phyloP scores from a whole-genome alignment of 2,888 invertebrate genomes.

The Julus scanicus region DNA sequence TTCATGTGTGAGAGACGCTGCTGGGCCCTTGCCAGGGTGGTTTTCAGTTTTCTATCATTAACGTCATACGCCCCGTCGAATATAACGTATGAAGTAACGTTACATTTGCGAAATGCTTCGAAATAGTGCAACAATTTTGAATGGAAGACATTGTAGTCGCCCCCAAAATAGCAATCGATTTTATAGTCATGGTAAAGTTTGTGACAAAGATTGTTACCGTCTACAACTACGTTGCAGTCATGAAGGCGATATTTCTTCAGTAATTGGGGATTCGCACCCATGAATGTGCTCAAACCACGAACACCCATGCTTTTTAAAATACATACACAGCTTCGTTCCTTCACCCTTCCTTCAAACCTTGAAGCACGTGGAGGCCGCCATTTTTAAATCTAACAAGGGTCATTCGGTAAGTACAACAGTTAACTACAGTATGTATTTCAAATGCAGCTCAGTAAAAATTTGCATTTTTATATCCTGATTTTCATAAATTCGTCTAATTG shows the following conservation, averaged over 20 bases:
- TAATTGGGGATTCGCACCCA: slow-evolving; percentile 64
- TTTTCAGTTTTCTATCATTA: slow-evolving; percentile 77
- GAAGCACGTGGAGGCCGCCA: slow-evolving; percentile 25
- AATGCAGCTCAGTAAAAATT: too few relatives aligned
- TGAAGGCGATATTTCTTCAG: slow-evolving; percentile 75
- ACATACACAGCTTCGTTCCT: not conserved
- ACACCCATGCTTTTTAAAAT: slow-evolving; percentile 78
- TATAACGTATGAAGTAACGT: slow-evolving; percentile 78
- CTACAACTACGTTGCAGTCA: slow-evolving; percentile 78
- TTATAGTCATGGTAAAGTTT: slow-evolving; percentile 63
- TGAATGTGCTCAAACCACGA: slow-evolving; percentile 79
- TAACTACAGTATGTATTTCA: not conserved
- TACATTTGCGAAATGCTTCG: slow-evolving; percentile 75
- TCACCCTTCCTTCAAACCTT: not conserved
- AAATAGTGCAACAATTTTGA: slow-evolving; percentile 76
- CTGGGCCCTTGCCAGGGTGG: slow-evolving; percentile 66
- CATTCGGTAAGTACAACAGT: not conserved
- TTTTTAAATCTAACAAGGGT: slow-evolving; percentile 1
- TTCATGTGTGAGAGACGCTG: slow-evolving; percentile 59
- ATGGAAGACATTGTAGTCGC: slow-evolving; percentile 85
- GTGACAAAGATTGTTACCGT: slow-evolving; percentile 79
- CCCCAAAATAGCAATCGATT: slow-evolving; percentile 78
- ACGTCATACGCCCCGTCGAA: slow-evolving; percentile 75
- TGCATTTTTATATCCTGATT: too few relatives aligned
- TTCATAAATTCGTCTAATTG: too few relatives aligned